These are phyloP conservation scores for Andricus quercusramuli DNA, from an alignment of 2,888 invertebrate genomes.

Conservation along the genomic window DNA sequence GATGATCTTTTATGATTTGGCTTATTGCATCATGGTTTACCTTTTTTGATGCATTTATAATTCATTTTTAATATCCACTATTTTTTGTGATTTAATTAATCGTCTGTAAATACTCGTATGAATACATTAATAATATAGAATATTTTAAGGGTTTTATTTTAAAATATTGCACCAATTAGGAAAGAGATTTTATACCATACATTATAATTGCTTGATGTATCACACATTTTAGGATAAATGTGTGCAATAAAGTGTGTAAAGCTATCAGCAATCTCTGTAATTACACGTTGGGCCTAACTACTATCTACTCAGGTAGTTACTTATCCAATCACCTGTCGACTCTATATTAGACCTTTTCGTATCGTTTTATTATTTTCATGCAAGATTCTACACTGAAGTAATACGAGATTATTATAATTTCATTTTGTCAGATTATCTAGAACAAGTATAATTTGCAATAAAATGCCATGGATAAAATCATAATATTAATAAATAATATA, in stretches of 20 bases:
- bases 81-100: too few relatives aligned
- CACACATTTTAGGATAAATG: constrained; percentile 22
- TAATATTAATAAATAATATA: neutral
- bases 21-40: neutral
- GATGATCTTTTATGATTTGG: neutral
- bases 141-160: neutral
- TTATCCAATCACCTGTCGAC: neutral
- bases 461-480: neutral
- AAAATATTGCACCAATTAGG: neutral
- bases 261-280: constrained; percentile 30
- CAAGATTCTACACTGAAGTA: neutral
- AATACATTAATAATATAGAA: neutral
- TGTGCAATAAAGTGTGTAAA: constrained; percentile 24
- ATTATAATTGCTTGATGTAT: neutral
- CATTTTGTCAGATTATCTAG: too few relatives aligned
- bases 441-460: too few relatives aligned
- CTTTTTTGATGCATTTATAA: neutral
- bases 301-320: neutral
- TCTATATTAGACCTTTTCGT: neutral
- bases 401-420: neutral
- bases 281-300: constrained; percentile 22
- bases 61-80: neutral
- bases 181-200: neutral
- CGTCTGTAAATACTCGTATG: too few relatives aligned
- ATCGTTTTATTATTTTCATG: neutral